Percentiles rank a stretch among this genome's conserved stretches.
phyloP scores from a whole-genome alignment of 2,113 vertebrate species.

The Pelmatolapia mariae region DNA sequence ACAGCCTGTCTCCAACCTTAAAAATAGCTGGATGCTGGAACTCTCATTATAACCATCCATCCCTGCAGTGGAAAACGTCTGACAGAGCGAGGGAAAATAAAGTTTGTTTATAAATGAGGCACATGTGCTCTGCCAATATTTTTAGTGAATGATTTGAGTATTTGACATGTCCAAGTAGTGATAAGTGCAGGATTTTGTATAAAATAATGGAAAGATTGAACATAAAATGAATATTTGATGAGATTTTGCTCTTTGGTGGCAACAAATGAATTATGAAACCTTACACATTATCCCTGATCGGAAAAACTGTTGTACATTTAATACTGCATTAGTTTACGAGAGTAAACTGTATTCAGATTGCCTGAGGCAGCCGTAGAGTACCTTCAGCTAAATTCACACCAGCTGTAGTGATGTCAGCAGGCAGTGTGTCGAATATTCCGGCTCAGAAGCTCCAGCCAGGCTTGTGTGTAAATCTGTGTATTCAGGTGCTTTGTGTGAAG shows the following conservation, averaged over 20 bases:
- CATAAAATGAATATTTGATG: neutral
- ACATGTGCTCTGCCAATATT: constrained; percentile 3
- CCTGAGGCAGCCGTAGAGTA: constrained; percentile 3
- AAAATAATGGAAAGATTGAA: neutral
- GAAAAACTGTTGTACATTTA: neutral
- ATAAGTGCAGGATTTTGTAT: neutral
- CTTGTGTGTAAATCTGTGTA: constrained; percentile 74
- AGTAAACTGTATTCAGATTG: neutral
- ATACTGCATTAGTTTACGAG: neutral
- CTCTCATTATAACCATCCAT: constrained; percentile 64
- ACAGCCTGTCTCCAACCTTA: constrained; percentile 53
- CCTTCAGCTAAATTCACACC: constrained; percentile 67
- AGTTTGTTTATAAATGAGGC: constrained; percentile 49
- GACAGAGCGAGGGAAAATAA: constrained; percentile 23
- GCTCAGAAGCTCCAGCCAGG: constrained; percentile 53
- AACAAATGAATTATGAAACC: neutral
- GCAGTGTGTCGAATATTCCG: constrained; percentile 66
- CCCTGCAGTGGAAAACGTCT: constrained; percentile 55
- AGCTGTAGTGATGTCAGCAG: constrained; percentile 76
- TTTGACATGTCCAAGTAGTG: constrained; percentile 8
- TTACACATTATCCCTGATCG: neutral
- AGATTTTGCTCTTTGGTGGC: neutral
- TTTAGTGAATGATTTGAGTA: constrained; percentile 10
- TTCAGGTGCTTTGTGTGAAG: constrained; percentile 75
- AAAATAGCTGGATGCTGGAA: constrained; percentile 64